Evolutionary conservation across 2,888 invertebrate genomes (phyloP).

Genomic region (Lampropteryx suffumata): DNA sequence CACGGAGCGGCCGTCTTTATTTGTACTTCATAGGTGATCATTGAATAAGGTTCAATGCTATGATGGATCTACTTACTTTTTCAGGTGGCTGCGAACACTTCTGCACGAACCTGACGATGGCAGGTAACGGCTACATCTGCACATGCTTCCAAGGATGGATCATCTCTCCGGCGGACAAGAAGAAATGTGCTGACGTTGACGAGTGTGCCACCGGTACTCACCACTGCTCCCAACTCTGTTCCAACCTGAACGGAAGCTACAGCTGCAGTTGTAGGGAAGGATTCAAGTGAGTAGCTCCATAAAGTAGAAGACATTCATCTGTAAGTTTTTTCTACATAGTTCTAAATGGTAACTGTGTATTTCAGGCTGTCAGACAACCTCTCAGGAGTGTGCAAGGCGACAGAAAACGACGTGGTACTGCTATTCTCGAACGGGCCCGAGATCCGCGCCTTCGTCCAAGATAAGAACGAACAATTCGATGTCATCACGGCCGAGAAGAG

Average conservation of each 20-base stretch:
- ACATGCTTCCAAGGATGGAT: constrained; percentile 94
- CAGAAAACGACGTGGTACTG: constrained; percentile 85
- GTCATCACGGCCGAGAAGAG: constrained; percentile 93
- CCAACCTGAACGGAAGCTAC: constrained; percentile 96
- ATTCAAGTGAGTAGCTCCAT: constrained; percentile 77
- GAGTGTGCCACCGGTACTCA: constrained; percentile 93
- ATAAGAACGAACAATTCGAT: constrained; percentile 87
- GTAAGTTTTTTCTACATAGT: too few relatives aligned
- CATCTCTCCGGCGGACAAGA: constrained; percentile 89
- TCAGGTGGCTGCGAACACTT: constrained; percentile 95
- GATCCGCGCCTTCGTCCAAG: constrained; percentile 88
- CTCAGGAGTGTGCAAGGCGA: constrained; percentile 92
- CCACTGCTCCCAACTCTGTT: constrained; percentile 96
- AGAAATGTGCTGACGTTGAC: constrained; percentile 94
- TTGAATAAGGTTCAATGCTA: too few relatives aligned
- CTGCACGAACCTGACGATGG: constrained; percentile 90
- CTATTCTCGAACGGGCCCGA: constrained; percentile 93
- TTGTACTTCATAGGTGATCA: too few relatives aligned
- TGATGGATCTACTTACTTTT: constrained; percentile 17
- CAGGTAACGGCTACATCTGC: constrained; percentile 90
- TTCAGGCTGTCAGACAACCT: constrained; percentile 86
- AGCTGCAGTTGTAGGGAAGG: constrained; percentile 94
- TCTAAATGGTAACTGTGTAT: constrained; percentile 1
- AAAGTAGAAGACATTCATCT: too few relatives aligned
- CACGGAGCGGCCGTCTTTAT: too few relatives aligned